Percentiles rank a stretch among this genome's conserved stretches.
Evolutionary conservation across 2,888 invertebrate genomes (phyloP).

Genomic region (Trimorus sp.): DNA sequence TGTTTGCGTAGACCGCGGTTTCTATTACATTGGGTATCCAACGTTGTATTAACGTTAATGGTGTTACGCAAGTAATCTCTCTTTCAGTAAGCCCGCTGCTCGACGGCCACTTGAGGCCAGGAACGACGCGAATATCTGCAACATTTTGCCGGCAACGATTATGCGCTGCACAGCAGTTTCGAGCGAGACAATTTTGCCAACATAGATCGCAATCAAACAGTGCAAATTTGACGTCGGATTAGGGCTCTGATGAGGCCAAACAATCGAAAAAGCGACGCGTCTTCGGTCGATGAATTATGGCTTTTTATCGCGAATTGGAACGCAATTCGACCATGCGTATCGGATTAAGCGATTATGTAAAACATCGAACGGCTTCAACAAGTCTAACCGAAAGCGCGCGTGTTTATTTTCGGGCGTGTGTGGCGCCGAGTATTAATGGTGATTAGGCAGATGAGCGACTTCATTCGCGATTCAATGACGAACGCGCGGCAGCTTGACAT

Average conservation of each 20-base stretch:
- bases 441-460: constrained; percentile 39
- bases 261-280: constrained; percentile 21
- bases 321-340: constrained; percentile 5
- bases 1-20: constrained; percentile 50
- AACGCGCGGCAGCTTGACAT: constrained; percentile 18
- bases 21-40: constrained; percentile 52
- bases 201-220: constrained; percentile 47
- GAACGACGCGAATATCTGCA: constrained; percentile 56
- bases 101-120: constrained; percentile 60
- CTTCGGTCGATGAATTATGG: constrained; percentile 34
- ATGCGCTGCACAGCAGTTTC: constrained; percentile 30
- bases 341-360: constrained; percentile 52
- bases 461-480: constrained; percentile 38
- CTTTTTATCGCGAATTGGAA: constrained; percentile 38
- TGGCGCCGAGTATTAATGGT: constrained; percentile 33
- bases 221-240: constrained; percentile 22
- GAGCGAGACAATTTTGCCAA: constrained; percentile 24
- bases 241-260: background rate
- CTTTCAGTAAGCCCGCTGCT: constrained; percentile 52
- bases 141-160: constrained; percentile 52
- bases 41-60: constrained; percentile 64
- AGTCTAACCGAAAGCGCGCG: constrained; percentile 18
- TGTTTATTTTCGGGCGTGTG: background rate
- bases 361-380: constrained; percentile 30
- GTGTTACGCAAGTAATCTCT: constrained; percentile 61